Evolutionary conservation across 1,140 invertebrate species (phyloP).

Genomic region (Euura saliciscinereae): DNA sequence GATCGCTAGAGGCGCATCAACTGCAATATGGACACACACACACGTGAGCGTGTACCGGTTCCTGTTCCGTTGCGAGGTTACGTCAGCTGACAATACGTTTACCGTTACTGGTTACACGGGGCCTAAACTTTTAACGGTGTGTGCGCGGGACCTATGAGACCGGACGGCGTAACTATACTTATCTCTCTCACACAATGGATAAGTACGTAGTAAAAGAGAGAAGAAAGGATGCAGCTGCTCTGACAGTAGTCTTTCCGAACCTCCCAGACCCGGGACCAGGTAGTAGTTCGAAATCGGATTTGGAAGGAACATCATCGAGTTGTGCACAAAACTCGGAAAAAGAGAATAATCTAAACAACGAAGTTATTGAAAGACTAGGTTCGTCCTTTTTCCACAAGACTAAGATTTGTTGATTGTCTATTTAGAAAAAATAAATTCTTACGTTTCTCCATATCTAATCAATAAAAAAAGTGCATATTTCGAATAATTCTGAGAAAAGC

Average conservation of each 20-base stretch:
- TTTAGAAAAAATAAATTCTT: neutral
- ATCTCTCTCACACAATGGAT: conserved; percentile 2
- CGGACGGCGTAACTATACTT: neutral
- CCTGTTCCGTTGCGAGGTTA: neutral
- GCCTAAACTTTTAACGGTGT: neutral
- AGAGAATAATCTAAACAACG: conserved; percentile 1
- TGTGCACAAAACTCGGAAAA: neutral
- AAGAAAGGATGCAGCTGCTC: neutral
- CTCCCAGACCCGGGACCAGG: neutral
- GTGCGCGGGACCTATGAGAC: neutral
- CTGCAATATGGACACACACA: neutral
- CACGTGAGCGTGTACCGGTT: neutral
- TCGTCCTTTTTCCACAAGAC: neutral
- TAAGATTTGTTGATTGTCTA: neutral
- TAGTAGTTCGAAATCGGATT: neutral
- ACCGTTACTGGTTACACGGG: neutral
- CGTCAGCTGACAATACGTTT: neutral
- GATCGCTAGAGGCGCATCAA: neutral
- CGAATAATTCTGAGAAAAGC: neutral
- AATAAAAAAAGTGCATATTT: neutral
- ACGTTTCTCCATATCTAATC: neutral
- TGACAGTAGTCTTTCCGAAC: neutral
- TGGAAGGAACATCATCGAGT: conserved; percentile 1
- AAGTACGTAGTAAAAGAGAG: neutral
- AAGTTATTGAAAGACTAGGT: neutral